phyloP scores from a whole-genome alignment of 2,113 vertebrate genomes.

The Oplegnathus fasciatus region DNA sequence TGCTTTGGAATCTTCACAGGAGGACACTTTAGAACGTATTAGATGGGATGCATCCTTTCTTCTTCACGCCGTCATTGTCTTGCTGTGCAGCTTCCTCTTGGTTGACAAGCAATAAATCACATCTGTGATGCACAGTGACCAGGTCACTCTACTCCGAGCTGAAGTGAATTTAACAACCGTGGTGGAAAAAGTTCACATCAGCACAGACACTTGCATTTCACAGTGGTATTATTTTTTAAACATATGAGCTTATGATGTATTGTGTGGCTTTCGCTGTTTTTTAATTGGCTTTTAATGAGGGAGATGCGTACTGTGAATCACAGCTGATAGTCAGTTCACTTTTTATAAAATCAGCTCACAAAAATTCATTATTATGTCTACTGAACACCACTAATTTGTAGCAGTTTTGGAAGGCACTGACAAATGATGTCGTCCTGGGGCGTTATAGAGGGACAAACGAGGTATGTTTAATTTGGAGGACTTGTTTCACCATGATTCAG shows the following conservation, averaged over 20 bases:
- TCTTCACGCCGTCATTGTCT: constrained; percentile 13
- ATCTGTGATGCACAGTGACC: constrained; percentile 31
- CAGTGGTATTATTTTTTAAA: not conserved
- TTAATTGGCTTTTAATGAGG: no score
- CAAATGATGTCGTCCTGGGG: not conserved
- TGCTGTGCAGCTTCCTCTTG: constrained; percentile 2
- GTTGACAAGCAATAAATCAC: constrained; percentile 57
- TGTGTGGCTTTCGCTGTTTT: no score
- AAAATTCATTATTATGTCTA: not conserved
- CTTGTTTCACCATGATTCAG: not conserved
- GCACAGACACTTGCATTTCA: not conserved
- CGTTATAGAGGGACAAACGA: not conserved
- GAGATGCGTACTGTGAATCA: no score
- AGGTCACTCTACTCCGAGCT: constrained; percentile 36
- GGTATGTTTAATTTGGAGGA: not conserved
- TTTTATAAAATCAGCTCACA: not conserved
- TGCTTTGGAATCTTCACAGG: constrained; percentile 17
- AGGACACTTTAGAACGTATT: not conserved
- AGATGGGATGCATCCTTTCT: constrained; percentile 25
- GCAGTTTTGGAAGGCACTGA: not conserved
- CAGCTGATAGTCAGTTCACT: not conserved
- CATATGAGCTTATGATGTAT: no score
- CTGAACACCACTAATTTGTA: not conserved
- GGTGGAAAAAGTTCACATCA: constrained; percentile 4
- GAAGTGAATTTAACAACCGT: constrained; percentile 20